Evolutionary conservation across 2,888 invertebrate species (phyloP).

Genomic region (Hipparchia sbordonii): DNA sequence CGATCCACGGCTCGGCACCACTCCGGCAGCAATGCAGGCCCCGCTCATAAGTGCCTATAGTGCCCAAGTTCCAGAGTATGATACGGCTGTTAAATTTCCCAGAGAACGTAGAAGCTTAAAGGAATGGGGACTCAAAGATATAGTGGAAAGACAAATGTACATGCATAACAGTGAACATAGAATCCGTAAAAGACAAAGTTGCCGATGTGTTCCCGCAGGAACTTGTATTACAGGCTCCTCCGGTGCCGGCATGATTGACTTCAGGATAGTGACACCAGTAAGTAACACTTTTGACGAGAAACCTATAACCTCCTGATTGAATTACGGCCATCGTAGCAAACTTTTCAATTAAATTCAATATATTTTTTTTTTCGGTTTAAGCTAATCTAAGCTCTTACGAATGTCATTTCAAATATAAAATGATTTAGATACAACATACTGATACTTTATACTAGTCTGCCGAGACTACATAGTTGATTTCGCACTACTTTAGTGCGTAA

Average conservation of each 20-base stretch:
- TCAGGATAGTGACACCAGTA: constrained; percentile 84
- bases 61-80: constrained; percentile 59
- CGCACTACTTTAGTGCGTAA: too few relatives aligned
- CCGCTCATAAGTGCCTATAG: constrained; percentile 64
- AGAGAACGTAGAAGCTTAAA: constrained; percentile 59
- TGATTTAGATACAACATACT: too few relatives aligned
- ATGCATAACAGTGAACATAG: constrained; percentile 49
- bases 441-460: too few relatives aligned
- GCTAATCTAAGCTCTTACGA: too few relatives aligned
- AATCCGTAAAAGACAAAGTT: constrained; percentile 69
- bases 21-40: constrained; percentile 59
- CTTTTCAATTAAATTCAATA: too few relatives aligned
- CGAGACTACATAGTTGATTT: too few relatives aligned
- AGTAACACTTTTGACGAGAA: constrained; percentile 45
- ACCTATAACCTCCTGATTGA: neutral
- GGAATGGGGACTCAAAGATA: constrained; percentile 17
- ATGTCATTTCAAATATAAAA: too few relatives aligned
- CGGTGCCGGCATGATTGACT: constrained; percentile 83
- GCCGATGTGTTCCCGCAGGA: constrained; percentile 67
- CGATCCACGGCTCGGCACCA: constrained; percentile 76
- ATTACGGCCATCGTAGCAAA: too few relatives aligned
- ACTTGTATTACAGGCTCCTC: constrained; percentile 63
- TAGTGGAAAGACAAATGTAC: constrained; percentile 25
- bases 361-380: too few relatives aligned
- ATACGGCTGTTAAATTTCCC: constrained; percentile 69